Evolutionary conservation across 1,140 invertebrate genomes (phyloP).

Genomic region (Trachelipus rathkii): DNA sequence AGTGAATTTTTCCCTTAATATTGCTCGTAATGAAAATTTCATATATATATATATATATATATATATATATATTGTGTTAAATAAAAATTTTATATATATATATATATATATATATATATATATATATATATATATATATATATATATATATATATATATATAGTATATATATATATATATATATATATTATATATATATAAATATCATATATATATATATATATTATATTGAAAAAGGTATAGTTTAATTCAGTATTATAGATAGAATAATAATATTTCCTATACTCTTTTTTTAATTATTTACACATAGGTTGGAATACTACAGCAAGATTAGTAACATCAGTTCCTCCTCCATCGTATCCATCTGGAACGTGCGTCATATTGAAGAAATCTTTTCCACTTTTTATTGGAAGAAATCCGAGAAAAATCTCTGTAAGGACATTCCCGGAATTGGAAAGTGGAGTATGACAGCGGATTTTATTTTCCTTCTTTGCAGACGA

Average conservation of each 20-base stretch:
- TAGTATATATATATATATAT: too few relatives aligned
- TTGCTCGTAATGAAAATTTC: too few relatives aligned
- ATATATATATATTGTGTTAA: too few relatives aligned
- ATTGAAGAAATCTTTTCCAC: slow-evolving; percentile 28
- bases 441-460: too few relatives aligned
- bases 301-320: slow-evolving; percentile 30
- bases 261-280: background rate
- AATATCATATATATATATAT: slow-evolving; percentile 11
- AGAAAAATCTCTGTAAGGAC: background rate
- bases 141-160: too few relatives aligned
- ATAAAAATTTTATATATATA: too few relatives aligned
- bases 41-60: too few relatives aligned
- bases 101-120: too few relatives aligned
- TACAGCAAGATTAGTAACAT: background rate
- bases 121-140: too few relatives aligned
- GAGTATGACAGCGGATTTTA: slow-evolving; percentile 29
- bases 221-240: background rate
- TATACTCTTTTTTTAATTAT: background rate
- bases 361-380: slow-evolving; percentile 13
- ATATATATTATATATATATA: background rate
- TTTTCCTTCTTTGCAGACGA: slow-evolving; percentile 26
- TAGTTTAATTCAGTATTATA: background rate
- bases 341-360: background rate
- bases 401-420: background rate
- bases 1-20: too few relatives aligned